These are phyloP conservation scores for Cryptocheilus praepositus DNA, from an alignment of 2,888 invertebrate species.

Conservation along the genomic window DNA sequence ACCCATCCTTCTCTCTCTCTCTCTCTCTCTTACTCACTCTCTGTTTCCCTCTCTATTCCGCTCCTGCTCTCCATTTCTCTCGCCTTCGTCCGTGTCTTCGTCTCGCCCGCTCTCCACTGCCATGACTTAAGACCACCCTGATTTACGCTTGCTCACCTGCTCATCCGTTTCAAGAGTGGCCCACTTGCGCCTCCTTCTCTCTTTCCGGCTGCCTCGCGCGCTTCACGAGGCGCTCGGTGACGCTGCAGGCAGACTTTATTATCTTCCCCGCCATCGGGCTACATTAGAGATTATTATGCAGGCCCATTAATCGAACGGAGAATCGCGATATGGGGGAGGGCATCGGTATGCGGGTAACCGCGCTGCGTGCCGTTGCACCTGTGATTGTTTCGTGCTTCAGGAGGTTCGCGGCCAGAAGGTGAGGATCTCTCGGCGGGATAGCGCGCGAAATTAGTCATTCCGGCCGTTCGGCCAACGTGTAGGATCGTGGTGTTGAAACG, in stretches of 20 bases:
- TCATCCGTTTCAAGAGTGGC: slow-evolving; percentile 70
- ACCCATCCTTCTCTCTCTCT: slow-evolving; percentile 10
- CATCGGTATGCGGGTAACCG: too few relatives aligned
- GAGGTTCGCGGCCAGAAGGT: too few relatives aligned
- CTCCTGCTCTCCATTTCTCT: slow-evolving; percentile 26
- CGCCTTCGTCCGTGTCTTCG: slow-evolving; percentile 10
- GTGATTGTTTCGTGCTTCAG: too few relatives aligned
- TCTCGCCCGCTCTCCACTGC: slow-evolving; percentile 12
- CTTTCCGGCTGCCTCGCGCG: slow-evolving; percentile 55
- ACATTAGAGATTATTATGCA: slow-evolving; percentile 16
- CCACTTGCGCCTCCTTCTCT: slow-evolving; percentile 63
- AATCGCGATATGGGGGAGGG: too few relatives aligned
- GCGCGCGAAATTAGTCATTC: too few relatives aligned
- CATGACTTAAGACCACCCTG: slow-evolving; percentile 58
- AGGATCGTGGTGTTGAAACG: too few relatives aligned
- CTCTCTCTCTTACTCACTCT: slow-evolving; percentile 22
- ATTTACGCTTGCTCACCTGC: slow-evolving; percentile 71
- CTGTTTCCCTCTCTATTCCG: slow-evolving; percentile 17
- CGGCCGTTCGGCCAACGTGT: too few relatives aligned
- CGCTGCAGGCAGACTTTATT: slow-evolving; percentile 36
- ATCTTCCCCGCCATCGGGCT: slow-evolving; percentile 22
- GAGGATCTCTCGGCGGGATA: too few relatives aligned
- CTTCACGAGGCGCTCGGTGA: slow-evolving; percentile 38
- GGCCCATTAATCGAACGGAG: slow-evolving; percentile 22
- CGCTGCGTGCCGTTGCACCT: too few relatives aligned